Evolutionary conservation across 2,888 invertebrate genomes (phyloP), one percentile per base, ranked within the genome.

Genomic region (Leucophenga maculata): DNA sequence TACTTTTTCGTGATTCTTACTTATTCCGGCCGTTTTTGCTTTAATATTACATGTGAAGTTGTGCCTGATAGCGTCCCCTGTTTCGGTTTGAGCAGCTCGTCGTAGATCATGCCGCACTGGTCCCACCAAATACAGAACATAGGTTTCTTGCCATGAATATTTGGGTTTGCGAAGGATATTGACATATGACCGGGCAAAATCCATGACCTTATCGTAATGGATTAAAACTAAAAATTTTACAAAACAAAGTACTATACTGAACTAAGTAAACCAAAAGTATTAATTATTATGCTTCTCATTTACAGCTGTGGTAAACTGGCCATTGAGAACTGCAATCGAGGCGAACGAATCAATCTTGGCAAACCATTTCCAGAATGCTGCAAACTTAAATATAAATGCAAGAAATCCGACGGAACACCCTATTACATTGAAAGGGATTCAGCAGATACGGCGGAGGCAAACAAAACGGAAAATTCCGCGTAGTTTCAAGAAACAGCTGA

Each of bases 281-380:
- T 14, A 20, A 46, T 64, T 46, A 39, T 52, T 18, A 20, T 39
- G 16, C 4, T 9, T 54, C 6, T 66, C 22, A n/a, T 14, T 69
- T 62, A 16, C 60, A 88, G 86, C 0, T 87, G 87, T 70, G 87
- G 88, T 44, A 86, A 82, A 60, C 69, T 86, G 55, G 79, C 79
- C 68, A 74, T 88, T 48, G 78, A 83, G 50, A 80, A 82, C 67
- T 87, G 87, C 72, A 87, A 88, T 73, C 81, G 74, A 0, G 88
- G 88, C 9, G 87, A 87, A 16, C 80, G 88, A 68, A 77, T 86
- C 9, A 69, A 80, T 68, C 69, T 73, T 0, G 79, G 81, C 52
- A 82, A 87, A 32, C 84, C 85, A 20, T 87, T 84, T 68, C 87
- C 87, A 8, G 82, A 83, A 14, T 87, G 87, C 73, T 87, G 87